These are phyloP conservation scores for Colius striatus DNA, from an alignment of 2,113 vertebrate genomes.

Conservation along the genomic window DNA sequence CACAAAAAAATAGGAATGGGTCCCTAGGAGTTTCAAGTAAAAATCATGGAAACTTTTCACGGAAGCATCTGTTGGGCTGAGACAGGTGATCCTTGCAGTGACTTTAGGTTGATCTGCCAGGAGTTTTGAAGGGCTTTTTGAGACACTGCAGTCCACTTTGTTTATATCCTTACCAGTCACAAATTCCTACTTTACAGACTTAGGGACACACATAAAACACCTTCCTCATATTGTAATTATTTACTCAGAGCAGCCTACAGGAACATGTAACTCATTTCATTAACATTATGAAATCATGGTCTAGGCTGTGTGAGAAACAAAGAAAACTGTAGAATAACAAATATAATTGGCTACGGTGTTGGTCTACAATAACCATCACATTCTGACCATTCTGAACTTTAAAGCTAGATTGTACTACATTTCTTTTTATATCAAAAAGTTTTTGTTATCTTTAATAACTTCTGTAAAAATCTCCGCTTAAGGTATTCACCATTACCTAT, in stretches of 20 bases:
- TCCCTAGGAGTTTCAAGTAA: background rate
- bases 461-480: background rate
- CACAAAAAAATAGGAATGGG: background rate
- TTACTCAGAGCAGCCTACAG: constrained; percentile 2
- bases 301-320: constrained; percentile 1
- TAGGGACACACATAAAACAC: background rate
- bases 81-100: background rate
- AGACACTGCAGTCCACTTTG: background rate
- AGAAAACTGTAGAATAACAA: constrained; percentile 3
- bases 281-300: constrained; percentile 5
- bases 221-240: background rate
- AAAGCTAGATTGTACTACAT: background rate
- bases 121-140: background rate
- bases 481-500: background rate
- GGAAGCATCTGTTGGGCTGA: background rate
- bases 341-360: background rate
- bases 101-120: background rate
- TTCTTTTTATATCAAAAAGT: background rate
- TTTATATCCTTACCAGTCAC: background rate
- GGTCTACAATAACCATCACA: background rate
- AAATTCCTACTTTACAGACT: background rate
- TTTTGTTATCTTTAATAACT: background rate
- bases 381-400: background rate
- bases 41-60: constrained; percentile 43
- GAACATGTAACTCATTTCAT: constrained; percentile 5